phyloP scores from a whole-genome alignment of 2,888 invertebrate genomes.

The Drosophila picticornis region DNA sequence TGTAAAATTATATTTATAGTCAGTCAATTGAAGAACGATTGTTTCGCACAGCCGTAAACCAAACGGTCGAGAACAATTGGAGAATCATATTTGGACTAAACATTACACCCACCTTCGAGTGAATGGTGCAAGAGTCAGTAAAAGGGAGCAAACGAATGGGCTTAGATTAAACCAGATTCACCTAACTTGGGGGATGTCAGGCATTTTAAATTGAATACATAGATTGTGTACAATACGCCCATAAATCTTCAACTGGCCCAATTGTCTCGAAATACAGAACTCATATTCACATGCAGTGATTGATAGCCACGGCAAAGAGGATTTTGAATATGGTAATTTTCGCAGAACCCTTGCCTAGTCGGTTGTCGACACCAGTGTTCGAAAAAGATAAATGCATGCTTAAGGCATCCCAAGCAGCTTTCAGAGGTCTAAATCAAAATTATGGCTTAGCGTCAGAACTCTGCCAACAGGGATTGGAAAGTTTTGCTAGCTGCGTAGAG shows the following conservation, averaged over 20 bases:
- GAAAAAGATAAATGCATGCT: conserved; percentile 57
- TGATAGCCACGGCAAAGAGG: conserved; percentile 43
- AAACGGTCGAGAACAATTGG: background rate
- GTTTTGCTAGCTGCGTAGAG: conserved; percentile 19
- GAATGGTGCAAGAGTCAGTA: background rate
- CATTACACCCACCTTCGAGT: background rate
- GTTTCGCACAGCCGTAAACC: background rate
- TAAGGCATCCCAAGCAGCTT: conserved; percentile 55
- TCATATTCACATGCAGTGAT: conserved; percentile 61
- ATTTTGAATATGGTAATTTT: conserved; percentile 40
- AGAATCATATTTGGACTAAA: conserved; percentile 1
- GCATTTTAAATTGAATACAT: conserved; percentile 24
- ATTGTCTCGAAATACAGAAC: conserved; percentile 49
- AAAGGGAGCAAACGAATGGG: background rate
- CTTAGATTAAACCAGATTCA: conserved; percentile 27
- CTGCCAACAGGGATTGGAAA: conserved; percentile 55
- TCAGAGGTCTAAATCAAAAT: conserved; percentile 60
- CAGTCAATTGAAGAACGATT: conserved; percentile 9
- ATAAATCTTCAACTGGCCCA: conserved; percentile 51
- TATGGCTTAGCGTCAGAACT: conserved; percentile 56
- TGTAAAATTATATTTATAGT: conserved; percentile 51
- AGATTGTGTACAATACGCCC: conserved; percentile 10
- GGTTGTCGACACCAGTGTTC: conserved; percentile 52
- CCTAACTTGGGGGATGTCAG: conserved; percentile 5
- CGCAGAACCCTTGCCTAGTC: conserved; percentile 38